Evolutionary conservation across 1,140 invertebrate genomes (phyloP).

Genomic region (Linepithema humile): DNA sequence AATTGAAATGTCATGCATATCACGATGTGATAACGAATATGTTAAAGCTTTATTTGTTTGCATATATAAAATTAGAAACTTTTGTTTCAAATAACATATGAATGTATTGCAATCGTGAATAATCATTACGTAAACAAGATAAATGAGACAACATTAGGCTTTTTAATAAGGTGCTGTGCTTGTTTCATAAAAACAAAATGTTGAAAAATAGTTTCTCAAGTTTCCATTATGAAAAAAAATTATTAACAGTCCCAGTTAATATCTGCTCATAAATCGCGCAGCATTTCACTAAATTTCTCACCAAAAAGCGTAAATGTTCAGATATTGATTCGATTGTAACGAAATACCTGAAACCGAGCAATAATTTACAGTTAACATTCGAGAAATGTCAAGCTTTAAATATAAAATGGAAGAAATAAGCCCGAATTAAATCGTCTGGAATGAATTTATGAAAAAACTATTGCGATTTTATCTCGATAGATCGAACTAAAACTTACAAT

Average conservation of each 20-base stretch:
- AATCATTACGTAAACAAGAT: not conserved
- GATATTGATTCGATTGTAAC: not conserved
- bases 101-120: not conserved
- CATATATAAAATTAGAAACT: not conserved
- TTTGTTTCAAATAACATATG: not conserved
- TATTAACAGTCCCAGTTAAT: not conserved
- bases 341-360: not conserved
- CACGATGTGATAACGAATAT: slow-evolving; percentile 3
- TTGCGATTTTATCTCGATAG: not conserved
- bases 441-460: not conserved
- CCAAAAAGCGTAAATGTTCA: not conserved
- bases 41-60: slow-evolving; percentile 12
- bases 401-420: not conserved
- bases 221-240: not conserved
- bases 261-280: not conserved
- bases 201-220: not conserved
- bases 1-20: not conserved
- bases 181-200: not conserved
- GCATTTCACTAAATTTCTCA: not conserved
- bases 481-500: slow-evolving; percentile 20
- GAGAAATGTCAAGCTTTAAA: not conserved
- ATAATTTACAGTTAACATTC: not conserved
- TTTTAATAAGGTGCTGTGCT: not conserved
- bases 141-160: not conserved
- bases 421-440: not conserved